Conservation (phyloP, 2,113 vertebrate species). For the Gadus chalcogrammus region DNA sequence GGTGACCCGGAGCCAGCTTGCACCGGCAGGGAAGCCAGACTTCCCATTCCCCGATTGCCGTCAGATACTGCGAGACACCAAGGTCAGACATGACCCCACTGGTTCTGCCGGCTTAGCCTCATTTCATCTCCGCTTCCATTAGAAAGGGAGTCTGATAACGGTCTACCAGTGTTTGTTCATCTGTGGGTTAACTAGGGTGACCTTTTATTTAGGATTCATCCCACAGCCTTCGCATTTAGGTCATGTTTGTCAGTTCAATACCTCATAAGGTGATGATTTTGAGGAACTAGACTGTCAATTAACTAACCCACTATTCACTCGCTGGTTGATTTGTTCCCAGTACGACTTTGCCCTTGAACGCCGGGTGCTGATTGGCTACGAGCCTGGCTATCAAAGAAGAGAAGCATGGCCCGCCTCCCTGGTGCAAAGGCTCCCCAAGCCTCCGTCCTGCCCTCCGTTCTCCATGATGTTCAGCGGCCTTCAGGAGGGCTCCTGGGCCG, state of each 20-base stretch:
- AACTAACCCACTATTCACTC: too few species aligned
- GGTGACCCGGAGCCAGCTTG: conserved; percentile 41
- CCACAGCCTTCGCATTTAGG: too few species aligned
- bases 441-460: conserved; percentile 85
- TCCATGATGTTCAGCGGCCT: conserved; percentile 77
- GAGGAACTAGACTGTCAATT: too few species aligned
- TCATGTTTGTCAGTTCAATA: too few species aligned
- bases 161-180: background rate
- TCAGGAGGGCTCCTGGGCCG: conserved; percentile 19
- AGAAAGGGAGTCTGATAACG: background rate
- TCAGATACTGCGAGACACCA: conserved; percentile 76
- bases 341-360: conserved; percentile 86
- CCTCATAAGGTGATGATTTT: too few species aligned
- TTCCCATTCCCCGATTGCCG: conserved; percentile 69
- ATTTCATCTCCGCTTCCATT: background rate
- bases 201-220: too few species aligned
- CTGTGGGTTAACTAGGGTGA: too few species aligned
- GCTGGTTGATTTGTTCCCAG: conserved; percentile 55
- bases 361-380: conserved; percentile 75
- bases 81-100: conserved; percentile 72
- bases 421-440: background rate
- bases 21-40: conserved; percentile 43
- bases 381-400: conserved; percentile 48
- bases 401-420: conserved; percentile 24
- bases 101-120: background rate